phyloP scores from a whole-genome alignment of 2,113 vertebrate species.

The western clawed frog (Xenopus tropicalis) region UCB_Xtro_10.0 CM004443.2:35674001-35674500 shows the following conservation, averaged over 20 bases:
- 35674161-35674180: slow-evolving; percentile 40
- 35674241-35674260: slow-evolving; percentile 5
- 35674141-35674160: slow-evolving; percentile 28
- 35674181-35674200: slow-evolving; percentile 13
- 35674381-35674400: not conserved
- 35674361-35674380: not conserved
- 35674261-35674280: slow-evolving; percentile 13
- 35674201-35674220: slow-evolving; percentile 29
- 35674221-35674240: slow-evolving; percentile 2
- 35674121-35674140: slow-evolving; percentile 21
- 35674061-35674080: not conserved
- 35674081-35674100: not conserved
- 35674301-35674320: slow-evolving; percentile 23
- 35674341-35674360: not conserved
- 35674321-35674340: not conserved
- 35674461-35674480: too few species aligned
- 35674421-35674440: too few species aligned
- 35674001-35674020: not conserved
- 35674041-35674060: slow-evolving; percentile 2
- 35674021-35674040: not conserved
- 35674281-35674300: slow-evolving; percentile 25
- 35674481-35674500: too few species aligned
- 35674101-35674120: slow-evolving; percentile 22
- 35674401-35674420: not conserved
- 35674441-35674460: too few species aligned